Evolutionary conservation across 2,888 invertebrate genomes (phyloP).

Genomic region (Thecophora atra): DNA sequence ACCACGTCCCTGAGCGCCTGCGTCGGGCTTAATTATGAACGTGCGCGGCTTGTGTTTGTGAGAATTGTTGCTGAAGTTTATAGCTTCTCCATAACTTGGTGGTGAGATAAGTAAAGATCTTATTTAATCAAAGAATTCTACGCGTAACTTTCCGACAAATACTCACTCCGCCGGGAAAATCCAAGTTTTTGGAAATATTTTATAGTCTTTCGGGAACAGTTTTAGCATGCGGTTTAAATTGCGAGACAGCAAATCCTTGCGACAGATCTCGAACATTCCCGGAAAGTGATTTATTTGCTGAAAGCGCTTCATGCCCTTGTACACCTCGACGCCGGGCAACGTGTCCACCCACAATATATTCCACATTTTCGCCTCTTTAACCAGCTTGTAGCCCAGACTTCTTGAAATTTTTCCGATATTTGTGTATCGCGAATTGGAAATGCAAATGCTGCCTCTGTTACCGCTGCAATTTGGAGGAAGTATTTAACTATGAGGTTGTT

Average conservation of each 20-base stretch:
- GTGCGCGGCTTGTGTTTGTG: constrained; percentile 76
- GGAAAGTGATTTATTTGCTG: constrained; percentile 95
- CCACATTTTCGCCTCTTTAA: constrained; percentile 84
- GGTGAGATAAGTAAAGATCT: not conserved
- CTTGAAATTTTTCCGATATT: constrained; percentile 61
- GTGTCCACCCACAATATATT: constrained; percentile 90
- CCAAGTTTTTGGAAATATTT: constrained; percentile 94
- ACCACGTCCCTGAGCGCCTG: constrained; percentile 89
- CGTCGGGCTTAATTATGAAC: constrained; percentile 91
- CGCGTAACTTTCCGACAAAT: not conserved
- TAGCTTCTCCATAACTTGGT: constrained; percentile 75
- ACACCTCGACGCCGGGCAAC: constrained; percentile 84
- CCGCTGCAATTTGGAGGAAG: constrained; percentile 45
- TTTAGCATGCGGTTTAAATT: constrained; percentile 91
- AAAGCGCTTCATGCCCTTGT: constrained; percentile 91
- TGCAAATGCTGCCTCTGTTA: constrained; percentile 59
- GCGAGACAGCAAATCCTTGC: constrained; percentile 88
- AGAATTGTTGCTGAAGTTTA: constrained; percentile 60
- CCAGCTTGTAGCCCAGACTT: constrained; percentile 65
- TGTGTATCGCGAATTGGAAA: constrained; percentile 57
- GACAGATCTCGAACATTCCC: constrained; percentile 87
- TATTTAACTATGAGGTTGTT: not conserved
- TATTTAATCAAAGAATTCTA: not conserved
- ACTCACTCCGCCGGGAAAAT: constrained; percentile 90
- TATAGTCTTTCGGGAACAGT: constrained; percentile 88